A percentile compares a stretch with the other conserved stretches of the same genome.
These are phyloP conservation scores for Enteromius afrohamiltoni DNA, from an alignment of 2,797 vertebrate genomes.

Conservation along the genomic window DNA sequence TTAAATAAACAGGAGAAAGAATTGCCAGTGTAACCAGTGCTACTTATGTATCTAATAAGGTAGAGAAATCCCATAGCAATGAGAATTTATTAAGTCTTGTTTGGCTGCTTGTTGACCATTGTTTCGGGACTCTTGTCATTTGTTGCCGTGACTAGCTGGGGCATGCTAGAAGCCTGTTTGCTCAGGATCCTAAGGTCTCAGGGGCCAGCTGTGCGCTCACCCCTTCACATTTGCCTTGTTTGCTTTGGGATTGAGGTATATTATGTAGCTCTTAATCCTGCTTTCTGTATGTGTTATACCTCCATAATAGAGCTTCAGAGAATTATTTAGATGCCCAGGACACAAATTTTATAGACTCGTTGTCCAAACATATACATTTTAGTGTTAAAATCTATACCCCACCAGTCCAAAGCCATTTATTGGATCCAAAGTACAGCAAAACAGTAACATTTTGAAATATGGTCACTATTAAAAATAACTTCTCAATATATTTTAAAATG, in stretches of 20 bases:
- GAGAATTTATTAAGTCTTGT: slow-evolving; percentile 74
- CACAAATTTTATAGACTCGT: slow-evolving; percentile 1
- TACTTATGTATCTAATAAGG: slow-evolving; percentile 63
- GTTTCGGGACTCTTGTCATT: slow-evolving; percentile 71
- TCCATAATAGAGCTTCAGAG: slow-evolving; percentile 25
- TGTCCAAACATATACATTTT: neutral
- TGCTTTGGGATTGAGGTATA: slow-evolving; percentile 80
- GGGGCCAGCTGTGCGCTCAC: slow-evolving; percentile 82
- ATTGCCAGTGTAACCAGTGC: slow-evolving; percentile 7
- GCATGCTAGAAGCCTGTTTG: slow-evolving; percentile 80
- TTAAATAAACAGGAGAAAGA: neutral
- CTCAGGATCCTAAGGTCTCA: slow-evolving; percentile 75
- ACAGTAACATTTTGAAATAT: neutral
- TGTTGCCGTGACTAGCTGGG: slow-evolving; percentile 68
- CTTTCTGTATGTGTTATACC: slow-evolving; percentile 60
- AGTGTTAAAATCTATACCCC: neutral
- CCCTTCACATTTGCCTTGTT: slow-evolving; percentile 77
- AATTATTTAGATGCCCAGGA: slow-evolving; percentile 8
- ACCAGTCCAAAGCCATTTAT: neutral
- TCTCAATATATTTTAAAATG: neutral
- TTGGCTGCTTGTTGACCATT: slow-evolving; percentile 72
- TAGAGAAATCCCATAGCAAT: slow-evolving; percentile 67
- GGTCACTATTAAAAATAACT: neutral
- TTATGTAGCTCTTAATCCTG: slow-evolving; percentile 77
- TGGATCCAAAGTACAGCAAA: too few species aligned